phyloP scores from a whole-genome alignment of 2,797 vertebrate genomes.

The Alectoris magna region DNA sequence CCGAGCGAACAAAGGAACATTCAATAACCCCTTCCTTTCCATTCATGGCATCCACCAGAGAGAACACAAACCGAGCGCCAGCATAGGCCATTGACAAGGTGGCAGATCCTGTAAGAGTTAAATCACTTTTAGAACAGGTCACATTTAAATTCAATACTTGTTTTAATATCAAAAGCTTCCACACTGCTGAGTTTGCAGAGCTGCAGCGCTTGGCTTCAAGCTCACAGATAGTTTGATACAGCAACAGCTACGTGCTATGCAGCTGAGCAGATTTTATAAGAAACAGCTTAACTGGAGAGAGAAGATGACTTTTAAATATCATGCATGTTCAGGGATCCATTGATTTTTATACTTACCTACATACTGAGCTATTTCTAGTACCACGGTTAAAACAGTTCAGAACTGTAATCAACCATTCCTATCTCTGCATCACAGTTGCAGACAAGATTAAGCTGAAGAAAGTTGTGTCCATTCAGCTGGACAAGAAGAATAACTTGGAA shows the following conservation, averaged over 20 bases:
- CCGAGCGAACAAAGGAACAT: constrained; percentile 91
- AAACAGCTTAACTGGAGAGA: background rate
- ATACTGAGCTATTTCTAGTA: background rate
- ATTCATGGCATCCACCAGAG: constrained; percentile 94
- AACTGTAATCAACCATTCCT: background rate
- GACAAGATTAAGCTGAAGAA: background rate
- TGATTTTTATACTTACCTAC: background rate
- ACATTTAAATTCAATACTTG: rapidly evolving
- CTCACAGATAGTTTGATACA: background rate
- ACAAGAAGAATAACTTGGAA: background rate
- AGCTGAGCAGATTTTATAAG: background rate
- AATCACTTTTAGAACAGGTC: constrained; percentile 3
- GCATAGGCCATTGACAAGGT: constrained; percentile 98
- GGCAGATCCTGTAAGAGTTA: constrained; percentile 86
- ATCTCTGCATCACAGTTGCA: background rate
- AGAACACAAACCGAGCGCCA: constrained; percentile 95
- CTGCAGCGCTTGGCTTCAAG: background rate
- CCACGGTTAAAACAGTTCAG: background rate
- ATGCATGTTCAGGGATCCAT: background rate
- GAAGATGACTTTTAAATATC: background rate
- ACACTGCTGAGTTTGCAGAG: rapidly evolving
- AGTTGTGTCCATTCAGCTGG: background rate
- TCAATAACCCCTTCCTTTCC: constrained; percentile 96
- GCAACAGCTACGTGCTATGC: background rate
- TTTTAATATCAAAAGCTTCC: background rate